Conservation (phyloP, 2,113 vertebrate species). For the Plotosus lineatus region DNA sequence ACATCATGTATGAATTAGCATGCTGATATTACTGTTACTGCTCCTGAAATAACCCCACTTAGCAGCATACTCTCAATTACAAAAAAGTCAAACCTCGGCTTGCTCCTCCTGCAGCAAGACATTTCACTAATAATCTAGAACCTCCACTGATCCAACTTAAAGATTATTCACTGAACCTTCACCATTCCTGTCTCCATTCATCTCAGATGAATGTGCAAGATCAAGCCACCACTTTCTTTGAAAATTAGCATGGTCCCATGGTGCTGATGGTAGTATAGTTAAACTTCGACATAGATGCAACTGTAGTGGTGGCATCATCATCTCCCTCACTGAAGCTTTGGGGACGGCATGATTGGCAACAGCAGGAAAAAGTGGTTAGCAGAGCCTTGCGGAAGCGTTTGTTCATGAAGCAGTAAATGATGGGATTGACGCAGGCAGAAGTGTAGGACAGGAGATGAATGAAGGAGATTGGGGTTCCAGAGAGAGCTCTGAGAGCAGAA, state of each 20-base stretch:
- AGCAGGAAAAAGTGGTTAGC: constrained; percentile 78
- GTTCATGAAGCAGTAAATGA: constrained; percentile 99
- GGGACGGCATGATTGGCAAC: constrained; percentile 61
- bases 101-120: neutral
- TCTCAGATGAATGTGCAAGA: neutral
- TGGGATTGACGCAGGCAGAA: constrained; percentile 89
- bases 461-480: constrained; percentile 89
- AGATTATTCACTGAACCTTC: neutral
- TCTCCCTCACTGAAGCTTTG: constrained; percentile 69
- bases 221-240: neutral
- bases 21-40: constrained; percentile 6
- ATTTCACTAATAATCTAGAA: neutral
- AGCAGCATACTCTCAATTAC: neutral
- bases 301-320: constrained; percentile 73
- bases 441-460: constrained; percentile 89
- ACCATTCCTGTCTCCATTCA: neutral
- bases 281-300: constrained; percentile 86
- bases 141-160: neutral
- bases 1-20: constrained; percentile 35
- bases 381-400: constrained; percentile 90
- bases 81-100: neutral
- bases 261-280: constrained; percentile 95
- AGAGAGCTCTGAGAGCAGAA: constrained; percentile 77
- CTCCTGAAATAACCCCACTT: neutral
- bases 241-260: constrained; percentile 77